Conservation (phyloP, 2,113 vertebrate genomes). For the Dromas ardeola region DNA sequence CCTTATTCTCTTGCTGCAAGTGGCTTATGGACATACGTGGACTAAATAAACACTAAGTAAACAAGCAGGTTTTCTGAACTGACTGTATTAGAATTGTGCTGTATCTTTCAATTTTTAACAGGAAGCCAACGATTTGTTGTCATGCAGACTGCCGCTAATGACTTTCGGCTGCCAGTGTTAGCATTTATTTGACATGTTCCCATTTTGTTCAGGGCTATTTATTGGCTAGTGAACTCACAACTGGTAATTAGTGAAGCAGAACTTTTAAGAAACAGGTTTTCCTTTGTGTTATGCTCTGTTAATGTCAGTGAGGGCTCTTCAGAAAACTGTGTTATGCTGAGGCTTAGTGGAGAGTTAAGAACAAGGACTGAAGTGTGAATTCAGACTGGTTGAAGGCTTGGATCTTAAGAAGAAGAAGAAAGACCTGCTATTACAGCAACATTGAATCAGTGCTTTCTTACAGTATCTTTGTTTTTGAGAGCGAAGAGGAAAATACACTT, state of each 20-base stretch:
- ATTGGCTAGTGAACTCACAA: neutral
- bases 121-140: constrained; percentile 21
- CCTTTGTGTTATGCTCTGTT: neutral
- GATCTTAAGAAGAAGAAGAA: neutral
- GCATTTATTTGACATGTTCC: constrained; percentile 13
- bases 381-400: neutral
- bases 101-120: neutral
- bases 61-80: neutral
- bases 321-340: neutral
- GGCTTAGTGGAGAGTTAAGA: neutral
- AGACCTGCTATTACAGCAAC: rapidly evolving
- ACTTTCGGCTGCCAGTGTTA: constrained; percentile 19
- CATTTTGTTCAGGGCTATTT: neutral
- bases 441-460: neutral
- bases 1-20: neutral
- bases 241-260: neutral
- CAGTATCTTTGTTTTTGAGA: neutral
- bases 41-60: neutral
- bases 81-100: neutral
- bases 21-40: neutral
- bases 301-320: neutral
- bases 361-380: neutral
- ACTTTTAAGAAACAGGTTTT: neutral
- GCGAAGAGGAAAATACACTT: neutral
- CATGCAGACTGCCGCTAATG: neutral